Conservation (phyloP, 37 sponge, comb jelly and placozoan genomes). For the Beroe ovata region DNA sequence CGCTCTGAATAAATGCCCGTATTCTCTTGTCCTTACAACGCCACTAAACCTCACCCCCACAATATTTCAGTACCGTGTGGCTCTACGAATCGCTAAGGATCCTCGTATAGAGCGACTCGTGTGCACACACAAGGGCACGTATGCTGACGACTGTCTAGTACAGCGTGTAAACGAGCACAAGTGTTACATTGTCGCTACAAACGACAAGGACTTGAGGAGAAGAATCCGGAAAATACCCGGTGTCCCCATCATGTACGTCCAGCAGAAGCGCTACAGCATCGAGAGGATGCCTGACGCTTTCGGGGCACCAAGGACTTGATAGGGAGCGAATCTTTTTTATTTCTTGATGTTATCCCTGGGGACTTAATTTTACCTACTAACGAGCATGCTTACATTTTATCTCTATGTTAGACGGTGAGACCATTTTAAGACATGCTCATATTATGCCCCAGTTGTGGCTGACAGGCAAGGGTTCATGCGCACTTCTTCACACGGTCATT, state of each 20-base stretch:
- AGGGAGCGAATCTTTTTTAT: no score
- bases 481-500: no score
- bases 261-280: conserved; percentile 91
- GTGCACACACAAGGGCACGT: conserved; percentile 96
- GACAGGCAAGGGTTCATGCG: no score
- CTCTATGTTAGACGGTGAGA: no score
- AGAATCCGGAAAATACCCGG: conserved; percentile 95
- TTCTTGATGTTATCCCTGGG: no score
- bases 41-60: no score
- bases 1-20: background rate
- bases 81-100: conserved; percentile 84
- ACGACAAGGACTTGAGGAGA: conserved; percentile 94
- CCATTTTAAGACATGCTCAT: no score
- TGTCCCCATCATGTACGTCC: conserved; percentile 98
- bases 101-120: conserved; percentile 92
- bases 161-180: conserved; percentile 88
- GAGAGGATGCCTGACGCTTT: conserved; percentile 97
- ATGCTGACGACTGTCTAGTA: conserved; percentile 98
- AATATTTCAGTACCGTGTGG: conserved; percentile 47
- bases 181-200: conserved; percentile 98
- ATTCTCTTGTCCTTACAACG: background rate
- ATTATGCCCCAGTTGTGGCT: no score
- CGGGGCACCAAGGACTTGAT: conserved; percentile 74
- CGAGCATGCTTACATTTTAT: no score
- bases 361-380: no score